Base-by-base conservation (phyloP, 2,888 invertebrate species). In the Cephus spinipes region DNA sequence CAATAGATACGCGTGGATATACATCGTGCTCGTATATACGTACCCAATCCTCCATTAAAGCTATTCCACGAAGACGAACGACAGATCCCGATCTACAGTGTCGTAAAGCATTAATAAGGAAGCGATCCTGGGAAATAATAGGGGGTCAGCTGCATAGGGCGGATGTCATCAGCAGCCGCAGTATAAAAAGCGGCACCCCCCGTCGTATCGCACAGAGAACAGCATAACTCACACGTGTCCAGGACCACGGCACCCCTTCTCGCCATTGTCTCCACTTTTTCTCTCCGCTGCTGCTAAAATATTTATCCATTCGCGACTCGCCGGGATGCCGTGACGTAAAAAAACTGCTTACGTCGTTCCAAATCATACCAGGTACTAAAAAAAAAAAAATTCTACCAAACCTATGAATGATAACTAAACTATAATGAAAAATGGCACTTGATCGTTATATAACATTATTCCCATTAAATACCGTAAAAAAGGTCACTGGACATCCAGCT, bases 121-220 rank as follows among this genome's bases (percentile, higher is more conserved):
- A 80, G 81, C 73, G 80, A 79, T 69, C 74, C 76, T 78, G 79
- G 76, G 85, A 86, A 87, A 88, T 88, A 87, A 88, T 86, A 79
- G 86, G 82, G 85, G 88, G 85, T 88, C 87, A 88, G 85, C 86
- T 88, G 88, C 82, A 81, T 80, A 79, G 81, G 79, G 83, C 86
- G 87, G 84, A 80, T 88, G 88, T 88, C 88, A 88, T 85, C 83
- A 83, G 82, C 88, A 88, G 85, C 83, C 83, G 83, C 81, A 83
- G 83, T 83, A 85, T 87, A 83, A 83, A 83, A 84, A 84, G 69
- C 74, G 73, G 12, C 34, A 34, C 71, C 80, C 77, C 78, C 68
- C 73, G 31, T 33, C 36, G 74, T 76, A 55, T 23, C 23, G 55
- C 23, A 55, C 79, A 73, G 69, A 73, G 74, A 76, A 73, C 76